Percentiles rank a stretch among this genome's conserved stretches.
Evolutionary conservation across 2,797 vertebrate genomes (phyloP).

Genomic region (Nothura maculosa): DNA sequence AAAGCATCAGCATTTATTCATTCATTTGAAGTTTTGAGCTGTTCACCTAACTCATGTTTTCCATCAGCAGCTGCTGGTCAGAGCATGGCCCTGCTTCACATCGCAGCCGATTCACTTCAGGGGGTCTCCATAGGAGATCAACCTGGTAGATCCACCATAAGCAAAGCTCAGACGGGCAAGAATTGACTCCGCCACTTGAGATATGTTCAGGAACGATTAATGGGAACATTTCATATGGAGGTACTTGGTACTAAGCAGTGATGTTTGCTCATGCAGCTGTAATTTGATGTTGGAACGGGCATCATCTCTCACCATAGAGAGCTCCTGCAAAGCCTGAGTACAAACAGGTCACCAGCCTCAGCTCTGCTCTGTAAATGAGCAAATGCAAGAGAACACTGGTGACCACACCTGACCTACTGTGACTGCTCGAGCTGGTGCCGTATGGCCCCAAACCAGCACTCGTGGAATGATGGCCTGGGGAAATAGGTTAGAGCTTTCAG

Average conservation of each 20-base stretch:
- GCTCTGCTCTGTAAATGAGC: neutral
- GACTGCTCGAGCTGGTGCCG: neutral
- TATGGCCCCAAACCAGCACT: neutral
- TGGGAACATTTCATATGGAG: neutral
- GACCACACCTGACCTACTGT: neutral
- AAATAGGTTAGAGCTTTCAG: neutral
- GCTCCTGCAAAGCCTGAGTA: neutral
- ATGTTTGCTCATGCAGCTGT: neutral
- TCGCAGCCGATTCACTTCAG: neutral
- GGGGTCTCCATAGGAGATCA: neutral
- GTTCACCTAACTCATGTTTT: neutral
- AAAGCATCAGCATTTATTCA: constrained; percentile 43
- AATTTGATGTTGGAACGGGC: neutral
- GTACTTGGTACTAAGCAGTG: neutral
- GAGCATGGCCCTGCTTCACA: neutral
- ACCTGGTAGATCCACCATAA: neutral
- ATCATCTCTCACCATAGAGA: neutral
- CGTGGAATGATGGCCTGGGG: accelerated
- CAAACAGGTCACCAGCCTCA: neutral
- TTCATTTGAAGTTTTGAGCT: constrained; percentile 7
- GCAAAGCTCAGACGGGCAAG: neutral
- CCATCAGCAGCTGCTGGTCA: neutral
- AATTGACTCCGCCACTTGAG: neutral
- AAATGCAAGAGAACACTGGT: neutral
- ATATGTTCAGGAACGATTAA: constrained; percentile 10